Percentiles rank a stretch among this genome's conserved stretches.
Conservation (phyloP, 2,888 invertebrate genomes). For the Protonemura montana region DNA sequence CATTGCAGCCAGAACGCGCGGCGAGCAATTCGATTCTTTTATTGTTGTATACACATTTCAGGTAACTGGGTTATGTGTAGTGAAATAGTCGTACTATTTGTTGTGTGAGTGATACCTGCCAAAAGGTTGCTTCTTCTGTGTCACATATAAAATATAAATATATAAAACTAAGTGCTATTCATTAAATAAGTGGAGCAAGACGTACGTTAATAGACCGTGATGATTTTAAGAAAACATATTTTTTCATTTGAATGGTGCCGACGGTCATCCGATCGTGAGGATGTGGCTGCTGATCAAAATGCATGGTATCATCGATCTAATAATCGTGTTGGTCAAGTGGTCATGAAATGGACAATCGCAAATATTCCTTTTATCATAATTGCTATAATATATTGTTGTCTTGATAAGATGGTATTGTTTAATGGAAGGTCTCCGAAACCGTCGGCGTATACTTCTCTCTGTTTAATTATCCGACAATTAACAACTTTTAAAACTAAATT, state of each 20-base stretch:
- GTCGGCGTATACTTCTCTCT: not conserved
- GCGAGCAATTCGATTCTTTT: not conserved
- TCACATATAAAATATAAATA: constrained; percentile 7
- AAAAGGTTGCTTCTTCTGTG: not conserved
- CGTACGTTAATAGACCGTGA: constrained; percentile 23
- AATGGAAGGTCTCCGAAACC: not conserved
- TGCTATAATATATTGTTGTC: not conserved
- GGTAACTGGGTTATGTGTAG: not conserved
- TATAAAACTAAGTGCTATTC: not conserved
- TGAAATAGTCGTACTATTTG: not conserved
- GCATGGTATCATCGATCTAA: not conserved
- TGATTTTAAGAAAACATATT: constrained; percentile 8
- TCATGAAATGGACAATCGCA: not conserved
- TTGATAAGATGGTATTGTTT: not conserved
- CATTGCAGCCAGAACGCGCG: not conserved
- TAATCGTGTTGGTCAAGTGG: not conserved
- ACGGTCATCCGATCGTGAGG: not conserved
- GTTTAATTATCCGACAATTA: not conserved
- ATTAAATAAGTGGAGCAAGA: constrained; percentile 33
- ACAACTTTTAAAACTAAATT: not conserved
- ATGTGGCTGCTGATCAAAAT: not conserved
- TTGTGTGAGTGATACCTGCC: not conserved
- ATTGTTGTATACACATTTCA: not conserved
- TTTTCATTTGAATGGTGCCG: constrained; percentile 15
- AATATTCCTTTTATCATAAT: not conserved